These are phyloP conservation scores for Elymnias hypermnestra DNA, from an alignment of 1,140 invertebrate species.

Conservation along the genomic window DNA sequence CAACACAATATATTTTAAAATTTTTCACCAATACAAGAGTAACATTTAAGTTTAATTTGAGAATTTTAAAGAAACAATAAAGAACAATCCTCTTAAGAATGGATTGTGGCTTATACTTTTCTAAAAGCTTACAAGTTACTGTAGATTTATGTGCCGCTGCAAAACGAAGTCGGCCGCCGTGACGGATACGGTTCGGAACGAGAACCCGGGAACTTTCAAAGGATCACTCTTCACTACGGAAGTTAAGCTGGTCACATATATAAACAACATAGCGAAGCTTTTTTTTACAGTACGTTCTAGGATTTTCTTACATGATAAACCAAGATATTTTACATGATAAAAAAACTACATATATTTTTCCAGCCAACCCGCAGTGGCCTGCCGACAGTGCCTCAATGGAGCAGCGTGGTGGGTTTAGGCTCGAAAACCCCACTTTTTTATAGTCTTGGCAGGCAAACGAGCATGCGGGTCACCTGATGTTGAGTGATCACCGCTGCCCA, in stretches of 20 bases:
- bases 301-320: no score
- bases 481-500: no score
- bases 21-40: no score
- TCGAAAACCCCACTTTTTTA: no score
- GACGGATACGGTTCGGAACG: slow-evolving; percentile 4
- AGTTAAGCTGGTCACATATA: neutral
- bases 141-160: slow-evolving; percentile 8
- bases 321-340: no score
- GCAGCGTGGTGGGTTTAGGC: no score
- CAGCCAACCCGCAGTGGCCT: no score
- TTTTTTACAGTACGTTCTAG: neutral
- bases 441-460: no score
- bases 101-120: slow-evolving; percentile 1
- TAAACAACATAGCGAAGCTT: neutral
- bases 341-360: no score
- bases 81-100: neutral
- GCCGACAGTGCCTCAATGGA: no score
- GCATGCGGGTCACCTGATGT: no score
- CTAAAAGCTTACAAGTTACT: slow-evolving; percentile 5
- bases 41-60: neutral
- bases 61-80: slow-evolving; percentile 1
- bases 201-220: slow-evolving; percentile 1
- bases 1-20: no score
- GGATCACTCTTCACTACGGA: slow-evolving; percentile 1
- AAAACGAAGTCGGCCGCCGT: slow-evolving; percentile 2